These are phyloP conservation scores for Euwallacea similis DNA, from an alignment of 1,140 invertebrate genomes.

Conservation along the genomic window DNA sequence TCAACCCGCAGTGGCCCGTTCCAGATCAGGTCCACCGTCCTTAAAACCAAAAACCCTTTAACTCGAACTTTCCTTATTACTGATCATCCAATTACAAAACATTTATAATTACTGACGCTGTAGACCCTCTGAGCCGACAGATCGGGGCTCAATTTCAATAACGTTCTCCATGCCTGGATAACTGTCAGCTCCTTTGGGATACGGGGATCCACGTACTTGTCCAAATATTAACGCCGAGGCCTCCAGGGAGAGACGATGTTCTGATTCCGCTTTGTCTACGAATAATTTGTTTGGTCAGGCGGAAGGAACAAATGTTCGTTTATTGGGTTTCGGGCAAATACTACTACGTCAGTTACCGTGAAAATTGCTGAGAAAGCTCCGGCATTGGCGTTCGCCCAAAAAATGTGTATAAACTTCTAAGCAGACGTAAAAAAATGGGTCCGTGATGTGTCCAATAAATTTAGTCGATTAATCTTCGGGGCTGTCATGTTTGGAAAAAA, in stretches of 20 bases:
- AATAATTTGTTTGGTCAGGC: slow-evolving; percentile 10
- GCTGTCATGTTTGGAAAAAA: neutral
- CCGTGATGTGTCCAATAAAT: neutral
- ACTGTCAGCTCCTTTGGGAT: slow-evolving; percentile 17
- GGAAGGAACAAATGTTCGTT: neutral
- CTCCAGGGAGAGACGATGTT: slow-evolving; percentile 5
- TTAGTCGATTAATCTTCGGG: neutral
- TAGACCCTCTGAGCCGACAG: slow-evolving; percentile 5
- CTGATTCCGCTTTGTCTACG: slow-evolving; percentile 17
- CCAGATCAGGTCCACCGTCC: too few species aligned
- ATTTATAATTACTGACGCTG: neutral
- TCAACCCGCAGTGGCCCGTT: too few species aligned
- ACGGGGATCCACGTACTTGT: slow-evolving; percentile 16
- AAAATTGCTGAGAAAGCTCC: too few species aligned
- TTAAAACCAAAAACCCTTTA: too few species aligned
- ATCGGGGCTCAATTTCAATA: slow-evolving; percentile 20
- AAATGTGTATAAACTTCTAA: too few species aligned
- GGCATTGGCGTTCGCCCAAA: too few species aligned
- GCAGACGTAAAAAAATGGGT: too few species aligned
- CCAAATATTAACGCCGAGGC: slow-evolving; percentile 23
- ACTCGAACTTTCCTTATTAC: too few species aligned
- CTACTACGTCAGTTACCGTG: too few species aligned
- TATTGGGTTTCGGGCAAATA: neutral
- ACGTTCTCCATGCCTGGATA: slow-evolving; percentile 19
- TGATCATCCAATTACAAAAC: too few species aligned